Evolutionary conservation across 1,140 invertebrate species (phyloP).

Genomic region (Dreissena rostriformis): DNA sequence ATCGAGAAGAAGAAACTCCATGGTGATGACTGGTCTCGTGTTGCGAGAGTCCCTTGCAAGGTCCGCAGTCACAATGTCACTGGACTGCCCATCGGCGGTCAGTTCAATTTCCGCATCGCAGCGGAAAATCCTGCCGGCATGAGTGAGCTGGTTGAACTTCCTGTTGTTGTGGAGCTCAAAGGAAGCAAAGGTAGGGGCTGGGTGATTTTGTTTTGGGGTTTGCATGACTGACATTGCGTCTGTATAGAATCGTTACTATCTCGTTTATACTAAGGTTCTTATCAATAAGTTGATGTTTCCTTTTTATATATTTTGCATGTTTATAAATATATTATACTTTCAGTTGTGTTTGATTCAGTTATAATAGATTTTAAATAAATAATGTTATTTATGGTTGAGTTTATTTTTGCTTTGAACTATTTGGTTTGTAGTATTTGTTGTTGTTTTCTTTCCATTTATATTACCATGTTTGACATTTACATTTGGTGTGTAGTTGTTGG

Average conservation of each 20-base stretch:
- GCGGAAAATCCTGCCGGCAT: conserved; percentile 98
- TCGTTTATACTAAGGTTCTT: not conserved
- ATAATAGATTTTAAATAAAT: not conserved
- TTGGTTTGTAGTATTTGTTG: no score
- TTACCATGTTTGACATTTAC: no score
- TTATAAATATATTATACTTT: no score
- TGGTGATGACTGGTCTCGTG: conserved; percentile 94
- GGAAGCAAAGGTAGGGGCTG: conserved; percentile 70
- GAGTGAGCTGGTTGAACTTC: conserved; percentile 88
- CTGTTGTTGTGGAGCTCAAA: conserved; percentile 72
- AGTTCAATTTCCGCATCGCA: conserved; percentile 91
- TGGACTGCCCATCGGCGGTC: conserved; percentile 70
- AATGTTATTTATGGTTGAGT: not conserved
- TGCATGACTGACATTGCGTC: no score
- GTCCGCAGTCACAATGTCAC: conserved; percentile 70
- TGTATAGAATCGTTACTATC: not conserved
- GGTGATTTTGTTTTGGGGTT: no score
- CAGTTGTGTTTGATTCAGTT: conserved; percentile 9
- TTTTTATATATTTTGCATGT: no score
- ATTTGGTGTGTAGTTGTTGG: not conserved
- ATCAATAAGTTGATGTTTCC: no score
- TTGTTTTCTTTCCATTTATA: no score
- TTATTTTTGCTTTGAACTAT: not conserved
- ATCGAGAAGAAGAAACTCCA: conserved; percentile 91
- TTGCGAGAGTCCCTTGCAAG: conserved; percentile 78